Evolutionary conservation across 37 sponge, comb jelly and placozoan genomes (phyloP).

Genomic region (Bolinopsis microptera): DNA sequence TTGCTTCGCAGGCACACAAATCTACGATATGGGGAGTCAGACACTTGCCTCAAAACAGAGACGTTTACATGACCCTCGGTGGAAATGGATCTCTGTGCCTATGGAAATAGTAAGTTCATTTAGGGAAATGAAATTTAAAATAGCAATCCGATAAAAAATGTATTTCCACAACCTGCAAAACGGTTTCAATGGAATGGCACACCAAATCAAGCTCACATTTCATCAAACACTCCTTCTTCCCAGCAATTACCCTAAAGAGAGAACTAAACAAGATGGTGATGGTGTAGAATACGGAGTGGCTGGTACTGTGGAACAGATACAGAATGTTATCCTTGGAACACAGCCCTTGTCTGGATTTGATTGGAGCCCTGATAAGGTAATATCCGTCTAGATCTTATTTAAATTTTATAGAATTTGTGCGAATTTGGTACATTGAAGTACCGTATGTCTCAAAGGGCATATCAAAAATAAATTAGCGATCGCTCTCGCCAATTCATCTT

Average conservation of each 20-base stretch:
- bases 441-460: too few species aligned
- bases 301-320: constrained; percentile 82
- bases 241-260: constrained; percentile 85
- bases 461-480: too few species aligned
- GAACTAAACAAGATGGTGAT: constrained; percentile 72
- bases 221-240: too few species aligned
- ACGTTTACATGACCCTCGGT: constrained; percentile 89
- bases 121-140: too few species aligned
- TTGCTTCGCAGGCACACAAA: constrained; percentile 73
- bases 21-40: constrained; percentile 93
- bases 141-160: too few species aligned
- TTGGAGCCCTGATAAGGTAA: constrained; percentile 98
- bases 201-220: too few species aligned
- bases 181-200: too few species aligned
- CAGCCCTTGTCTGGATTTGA: constrained; percentile 96
- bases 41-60: constrained; percentile 97
- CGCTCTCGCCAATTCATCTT: too few species aligned
- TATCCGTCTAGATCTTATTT: too few species aligned
- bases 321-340: constrained; percentile 89
- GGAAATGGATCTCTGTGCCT: constrained; percentile 84
- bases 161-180: too few species aligned
- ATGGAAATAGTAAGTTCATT: constrained; percentile 96
- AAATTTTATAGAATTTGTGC: background rate
- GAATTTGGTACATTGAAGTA: too few species aligned
- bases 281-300: constrained; percentile 81